A percentile compares a stretch with the other conserved stretches of the same genome.
Evolutionary conservation across 2,888 invertebrate genomes (phyloP).

Genomic region (Parascotia fuliginaria): DNA sequence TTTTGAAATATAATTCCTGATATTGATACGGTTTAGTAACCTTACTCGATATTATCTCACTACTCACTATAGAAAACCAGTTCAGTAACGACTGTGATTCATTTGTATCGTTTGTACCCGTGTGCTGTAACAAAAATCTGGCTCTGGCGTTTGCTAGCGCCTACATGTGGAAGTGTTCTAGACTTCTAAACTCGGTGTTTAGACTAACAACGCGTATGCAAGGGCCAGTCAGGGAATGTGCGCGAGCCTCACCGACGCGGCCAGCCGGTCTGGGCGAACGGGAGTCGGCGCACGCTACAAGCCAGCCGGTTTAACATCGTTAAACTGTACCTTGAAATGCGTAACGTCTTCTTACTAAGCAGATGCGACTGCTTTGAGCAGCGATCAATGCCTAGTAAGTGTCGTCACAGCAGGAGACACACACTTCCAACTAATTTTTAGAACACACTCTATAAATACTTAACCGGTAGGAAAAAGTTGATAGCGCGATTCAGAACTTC

Average conservation of each 20-base stretch:
- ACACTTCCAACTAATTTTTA: constrained; percentile 36
- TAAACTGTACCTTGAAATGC: constrained; percentile 47
- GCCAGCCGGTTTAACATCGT: constrained; percentile 51
- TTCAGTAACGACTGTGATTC: background rate
- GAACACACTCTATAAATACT: constrained; percentile 6
- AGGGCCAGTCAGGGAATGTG: constrained; percentile 54
- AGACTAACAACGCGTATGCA: constrained; percentile 53
- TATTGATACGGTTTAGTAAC: constrained; percentile 37
- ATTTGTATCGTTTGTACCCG: background rate
- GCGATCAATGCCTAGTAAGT: constrained; percentile 67
- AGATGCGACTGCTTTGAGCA: constrained; percentile 52
- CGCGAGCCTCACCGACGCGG: constrained; percentile 57
- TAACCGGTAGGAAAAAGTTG: constrained; percentile 17
- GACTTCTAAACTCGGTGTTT: constrained; percentile 57
- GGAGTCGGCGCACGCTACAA: constrained; percentile 58
- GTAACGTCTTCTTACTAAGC: constrained; percentile 51
- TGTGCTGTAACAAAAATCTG: constrained; percentile 41
- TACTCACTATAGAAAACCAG: constrained; percentile 14
- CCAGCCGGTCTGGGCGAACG: constrained; percentile 54
- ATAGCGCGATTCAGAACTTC: constrained; percentile 31
- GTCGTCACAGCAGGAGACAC: constrained; percentile 50
- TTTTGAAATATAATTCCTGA: constrained; percentile 55
- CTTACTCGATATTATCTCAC: constrained; percentile 15
- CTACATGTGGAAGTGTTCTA: constrained; percentile 52
- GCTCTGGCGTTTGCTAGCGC: constrained; percentile 50